These are phyloP conservation scores for Oreochromis aureus DNA, from an alignment of 2,113 vertebrate genomes.

Conservation along the genomic window DNA sequence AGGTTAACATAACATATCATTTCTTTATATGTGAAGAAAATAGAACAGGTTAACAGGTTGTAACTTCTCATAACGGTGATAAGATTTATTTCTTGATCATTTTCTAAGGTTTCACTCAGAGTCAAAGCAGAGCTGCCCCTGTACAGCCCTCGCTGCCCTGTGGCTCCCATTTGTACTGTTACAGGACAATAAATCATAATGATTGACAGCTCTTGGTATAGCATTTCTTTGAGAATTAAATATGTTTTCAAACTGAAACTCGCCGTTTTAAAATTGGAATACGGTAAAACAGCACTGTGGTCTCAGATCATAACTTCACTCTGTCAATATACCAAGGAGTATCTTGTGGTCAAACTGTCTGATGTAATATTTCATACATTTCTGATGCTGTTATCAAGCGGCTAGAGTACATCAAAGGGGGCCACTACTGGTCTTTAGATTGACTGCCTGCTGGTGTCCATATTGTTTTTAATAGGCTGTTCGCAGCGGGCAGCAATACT, in stretches of 20 bases:
- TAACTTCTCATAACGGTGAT: background rate
- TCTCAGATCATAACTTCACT: background rate
- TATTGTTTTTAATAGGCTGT: constrained; percentile 60
- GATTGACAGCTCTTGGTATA: background rate
- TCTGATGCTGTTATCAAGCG: constrained; percentile 39
- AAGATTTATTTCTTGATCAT: background rate
- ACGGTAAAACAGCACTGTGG: background rate
- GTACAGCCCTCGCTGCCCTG: background rate
- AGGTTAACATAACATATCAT: background rate
- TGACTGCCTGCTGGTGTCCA: constrained; percentile 56
- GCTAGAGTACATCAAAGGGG: constrained; percentile 49
- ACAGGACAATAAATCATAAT: background rate
- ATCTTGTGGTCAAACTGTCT: constrained; percentile 24
- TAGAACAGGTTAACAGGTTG: background rate
- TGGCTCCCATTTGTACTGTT: background rate
- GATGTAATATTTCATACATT: constrained; percentile 29
- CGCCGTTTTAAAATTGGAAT: background rate
- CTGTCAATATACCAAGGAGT: background rate
- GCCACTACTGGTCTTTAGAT: constrained; percentile 46
- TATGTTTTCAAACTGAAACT: background rate
- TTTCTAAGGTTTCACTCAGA: background rate
- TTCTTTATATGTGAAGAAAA: background rate
- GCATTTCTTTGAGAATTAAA: background rate
- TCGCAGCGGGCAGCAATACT: constrained; percentile 53
- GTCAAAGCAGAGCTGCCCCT: background rate